Evolutionary conservation across 2,113 vertebrate species (phyloP).

Genomic region (Bothrops jararaca): DNA sequence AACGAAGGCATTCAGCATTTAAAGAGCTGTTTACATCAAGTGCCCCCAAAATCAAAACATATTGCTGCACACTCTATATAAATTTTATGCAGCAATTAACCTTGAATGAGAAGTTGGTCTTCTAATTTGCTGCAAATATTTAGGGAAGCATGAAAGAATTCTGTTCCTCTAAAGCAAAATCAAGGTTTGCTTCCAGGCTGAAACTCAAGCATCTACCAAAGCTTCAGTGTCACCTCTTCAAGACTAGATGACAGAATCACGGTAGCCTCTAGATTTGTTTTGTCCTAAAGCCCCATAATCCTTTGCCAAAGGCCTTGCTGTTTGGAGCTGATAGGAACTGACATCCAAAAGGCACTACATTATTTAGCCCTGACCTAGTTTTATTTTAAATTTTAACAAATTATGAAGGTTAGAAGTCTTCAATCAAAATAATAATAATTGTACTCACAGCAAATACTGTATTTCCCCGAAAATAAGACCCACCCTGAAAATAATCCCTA

Average conservation of each 20-base stretch:
- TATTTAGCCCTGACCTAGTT: background rate
- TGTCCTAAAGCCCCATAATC: background rate
- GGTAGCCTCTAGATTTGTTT: background rate
- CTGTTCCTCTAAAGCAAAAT: background rate
- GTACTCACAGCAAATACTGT: background rate
- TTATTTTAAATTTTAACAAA: background rate
- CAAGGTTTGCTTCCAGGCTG: background rate
- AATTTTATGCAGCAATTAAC: constrained; percentile 7
- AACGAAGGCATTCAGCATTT: constrained; percentile 18
- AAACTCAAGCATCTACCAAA: background rate
- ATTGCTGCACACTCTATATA: background rate
- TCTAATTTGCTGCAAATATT: constrained; percentile 13
- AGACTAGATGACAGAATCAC: background rate
- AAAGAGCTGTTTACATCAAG: background rate
- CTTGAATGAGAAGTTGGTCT: background rate
- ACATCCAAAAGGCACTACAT: background rate
- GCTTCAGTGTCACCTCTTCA: background rate
- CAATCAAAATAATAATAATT: background rate
- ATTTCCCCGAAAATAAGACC: too few species aligned
- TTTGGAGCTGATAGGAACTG: background rate
- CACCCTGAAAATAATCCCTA: too few species aligned
- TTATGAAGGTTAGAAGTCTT: background rate
- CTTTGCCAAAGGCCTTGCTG: background rate
- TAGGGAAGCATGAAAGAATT: constrained; percentile 8
- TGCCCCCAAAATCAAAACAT: background rate